phyloP scores from a whole-genome alignment of 2,797 vertebrate genomes.

The Netta rufina region DNA sequence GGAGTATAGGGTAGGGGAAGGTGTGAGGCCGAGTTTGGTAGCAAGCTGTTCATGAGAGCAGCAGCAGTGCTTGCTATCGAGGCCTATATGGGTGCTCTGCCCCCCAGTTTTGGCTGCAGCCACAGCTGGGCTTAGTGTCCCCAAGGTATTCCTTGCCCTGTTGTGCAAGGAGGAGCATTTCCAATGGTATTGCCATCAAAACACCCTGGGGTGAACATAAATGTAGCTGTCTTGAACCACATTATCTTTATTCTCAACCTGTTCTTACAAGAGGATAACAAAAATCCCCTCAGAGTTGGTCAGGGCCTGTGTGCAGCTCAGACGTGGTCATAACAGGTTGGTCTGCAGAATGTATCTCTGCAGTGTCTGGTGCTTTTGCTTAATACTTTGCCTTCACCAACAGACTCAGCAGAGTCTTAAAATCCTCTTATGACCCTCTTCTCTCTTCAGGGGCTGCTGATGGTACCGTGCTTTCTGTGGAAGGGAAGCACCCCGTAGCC shows the following conservation, averaged over 20 bases:
- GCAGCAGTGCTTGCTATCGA: no score
- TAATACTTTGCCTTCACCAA: not conserved
- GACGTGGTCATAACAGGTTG: not conserved
- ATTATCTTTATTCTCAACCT: not conserved
- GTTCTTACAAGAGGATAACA: not conserved
- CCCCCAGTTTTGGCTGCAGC: not conserved
- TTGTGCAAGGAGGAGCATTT: not conserved
- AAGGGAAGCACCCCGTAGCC: not conserved
- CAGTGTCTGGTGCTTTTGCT: not conserved
- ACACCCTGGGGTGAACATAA: not conserved
- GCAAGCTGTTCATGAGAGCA: not conserved
- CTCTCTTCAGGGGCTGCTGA: not conserved
- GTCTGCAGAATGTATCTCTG: not conserved
- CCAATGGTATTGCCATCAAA: not conserved
- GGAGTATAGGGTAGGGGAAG: not conserved
- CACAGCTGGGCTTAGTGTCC: not conserved
- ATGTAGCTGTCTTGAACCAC: not conserved
- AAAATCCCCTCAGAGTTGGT: not conserved
- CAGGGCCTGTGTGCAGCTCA: not conserved
- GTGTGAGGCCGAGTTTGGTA: not conserved
- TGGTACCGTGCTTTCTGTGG: fast-evolving
- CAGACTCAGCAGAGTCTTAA: not conserved
- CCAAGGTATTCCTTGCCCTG: not conserved
- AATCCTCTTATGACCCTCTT: not conserved
- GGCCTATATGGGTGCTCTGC: not conserved